Base-by-base conservation (phyloP, 1,140 invertebrate species). In the Papilio polytes region DNA sequence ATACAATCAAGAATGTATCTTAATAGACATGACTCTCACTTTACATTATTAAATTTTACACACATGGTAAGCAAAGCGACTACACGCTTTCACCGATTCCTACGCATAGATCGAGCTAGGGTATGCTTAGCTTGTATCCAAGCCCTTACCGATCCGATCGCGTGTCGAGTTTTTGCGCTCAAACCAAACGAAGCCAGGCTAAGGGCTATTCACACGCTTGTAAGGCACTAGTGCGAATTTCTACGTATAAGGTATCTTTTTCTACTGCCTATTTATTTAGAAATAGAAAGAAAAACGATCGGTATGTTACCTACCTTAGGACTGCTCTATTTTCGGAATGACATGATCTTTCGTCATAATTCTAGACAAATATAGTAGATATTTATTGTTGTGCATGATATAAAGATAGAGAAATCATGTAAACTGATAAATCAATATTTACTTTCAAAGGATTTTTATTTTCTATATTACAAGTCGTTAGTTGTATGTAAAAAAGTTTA, bases 201-300 rank as follows among this genome's bases (percentile, higher is more conserved):
- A 63, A 63, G 59, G 59, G 22, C 59, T 63, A 63, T 63, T 63
- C 59, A 63, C 22, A 63, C 59, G 59, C 22, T 63, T 63, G 59
- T 26, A 22, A 22, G n/a, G 59, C 59, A 63, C 59, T 63, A 20
- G 59, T 63, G 10, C 20, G 9, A 26, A 63, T 63, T 26, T 20
- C 51, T 18, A 26, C 20, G 8, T 26, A 63, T 63, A 26, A 48
- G 46, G 59, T 13, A 15, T 22, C 7, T n/a, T 63, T 63, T 63
- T 22, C 22, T 63, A 56, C 53, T 26, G 1, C 20, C 20, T 63
- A 12, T 26, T 26, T 63, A 26, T 63, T 26, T 26, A 12, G 9
- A 26, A 59, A 22, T 22, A 20, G 20, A 4, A 59, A 20, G 20
- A 20, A 59, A 59, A 59, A 59, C 20, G 6, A 2, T 1, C 56